Evolutionary conservation across 2,113 vertebrate species (phyloP), one percentile per base, ranked within the genome.

Genomic region (Melanerpes aurifrons): DNA sequence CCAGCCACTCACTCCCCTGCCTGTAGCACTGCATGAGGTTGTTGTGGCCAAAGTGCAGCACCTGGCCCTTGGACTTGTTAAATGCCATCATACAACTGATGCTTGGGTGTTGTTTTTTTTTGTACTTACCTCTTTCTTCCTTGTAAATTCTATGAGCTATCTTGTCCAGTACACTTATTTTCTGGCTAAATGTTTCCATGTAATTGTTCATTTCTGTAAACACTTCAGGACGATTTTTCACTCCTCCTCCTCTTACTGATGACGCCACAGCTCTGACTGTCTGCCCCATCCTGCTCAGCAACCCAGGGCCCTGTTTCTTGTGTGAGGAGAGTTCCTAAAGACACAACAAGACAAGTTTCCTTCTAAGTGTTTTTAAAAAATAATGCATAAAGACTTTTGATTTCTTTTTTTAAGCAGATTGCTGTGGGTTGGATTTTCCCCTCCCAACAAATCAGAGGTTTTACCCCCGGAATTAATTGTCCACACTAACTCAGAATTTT

Each of bases 71-170:
- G 10, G 10, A 40, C 40, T 40, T 40, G 40, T 40, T 40, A 40
- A 40, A 40, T 40, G 40, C 40, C 40, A 40, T 40, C 40, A 58
- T 54, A 62, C 75, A 86, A n/a, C 12, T 6, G 5, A 28, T 32
- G 12, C 14, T 72, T 18, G 37, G 37, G 37, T 6, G 43, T 45
- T 14, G 37, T 7, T 40, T 40, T 11, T 45, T 57, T 66, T 91
- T 91, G 53, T 75, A 97, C 96, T 20, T 97, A 99, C 99, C 99
- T 91, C 95, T 98, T 93, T 99, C 98, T 89, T 99, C 99, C 90
- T 98, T 99, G 96, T 98, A 97, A 97, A 99, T 99, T 96, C 99
- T 98, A 85, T 99, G 99, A 16, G 98, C 98, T 95, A 99, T 98
- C 98, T 98, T 99, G 97, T 99, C 98, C 92, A 99, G 93, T 3